Percentiles rank a stretch among this genome's conserved stretches.
These are phyloP conservation scores for Sterrhoptilus dennistouni DNA, from an alignment of 2,113 vertebrate genomes.

Conservation along the genomic window DNA sequence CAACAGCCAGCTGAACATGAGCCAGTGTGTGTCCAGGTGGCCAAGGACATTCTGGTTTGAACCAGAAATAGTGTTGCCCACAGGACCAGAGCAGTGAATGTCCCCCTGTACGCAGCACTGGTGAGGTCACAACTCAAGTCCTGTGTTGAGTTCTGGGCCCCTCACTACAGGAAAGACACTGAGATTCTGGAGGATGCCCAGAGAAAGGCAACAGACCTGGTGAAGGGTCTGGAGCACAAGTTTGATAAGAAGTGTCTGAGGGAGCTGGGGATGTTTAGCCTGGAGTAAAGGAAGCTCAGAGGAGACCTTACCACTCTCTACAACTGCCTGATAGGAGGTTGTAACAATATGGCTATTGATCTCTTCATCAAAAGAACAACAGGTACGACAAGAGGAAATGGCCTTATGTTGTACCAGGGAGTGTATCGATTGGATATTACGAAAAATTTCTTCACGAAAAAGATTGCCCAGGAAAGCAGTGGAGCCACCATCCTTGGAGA, in stretches of 20 bases:
- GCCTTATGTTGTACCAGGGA: neutral
- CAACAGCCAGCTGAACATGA: neutral
- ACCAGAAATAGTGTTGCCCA: neutral
- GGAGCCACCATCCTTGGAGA: neutral
- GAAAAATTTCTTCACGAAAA: neutral
- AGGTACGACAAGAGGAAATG: neutral
- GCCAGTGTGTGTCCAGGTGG: neutral
- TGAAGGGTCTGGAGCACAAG: neutral
- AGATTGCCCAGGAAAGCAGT: neutral
- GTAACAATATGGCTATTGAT: accelerated
- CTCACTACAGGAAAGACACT: neutral
- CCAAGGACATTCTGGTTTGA: neutral
- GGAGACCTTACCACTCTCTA: accelerated
- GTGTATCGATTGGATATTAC: neutral
- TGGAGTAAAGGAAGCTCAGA: neutral
- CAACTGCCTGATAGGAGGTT: neutral
- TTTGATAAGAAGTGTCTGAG: neutral
- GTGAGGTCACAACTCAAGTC: accelerated
- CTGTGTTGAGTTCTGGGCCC: neutral
- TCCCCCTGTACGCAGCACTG: neutral
- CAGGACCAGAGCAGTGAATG: neutral
- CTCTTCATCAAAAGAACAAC: neutral
- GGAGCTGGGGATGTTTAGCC: accelerated
- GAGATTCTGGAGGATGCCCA: neutral
- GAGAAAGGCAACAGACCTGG: neutral